Percentiles rank a stretch among this genome's conserved stretches.
These are phyloP conservation scores for Halichoerus grypus DNA, from an alignment of 2,113 vertebrate genomes.

Conservation along the genomic window DNA sequence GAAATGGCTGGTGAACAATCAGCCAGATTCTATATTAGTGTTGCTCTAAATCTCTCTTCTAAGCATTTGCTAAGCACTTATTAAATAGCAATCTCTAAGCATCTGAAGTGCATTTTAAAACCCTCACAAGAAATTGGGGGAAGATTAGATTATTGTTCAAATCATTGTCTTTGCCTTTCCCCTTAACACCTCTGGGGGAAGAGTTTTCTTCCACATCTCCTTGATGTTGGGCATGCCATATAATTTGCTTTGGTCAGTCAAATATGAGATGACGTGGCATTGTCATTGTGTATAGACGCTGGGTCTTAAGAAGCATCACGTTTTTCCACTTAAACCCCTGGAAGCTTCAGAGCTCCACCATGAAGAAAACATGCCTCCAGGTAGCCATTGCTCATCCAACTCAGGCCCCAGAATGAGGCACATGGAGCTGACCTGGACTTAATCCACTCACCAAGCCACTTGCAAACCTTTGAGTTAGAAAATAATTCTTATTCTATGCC, in stretches of 20 bases:
- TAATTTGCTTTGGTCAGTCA: not conserved
- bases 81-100: not conserved
- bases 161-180: not conserved
- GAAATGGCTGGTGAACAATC: not conserved
- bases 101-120: slow-evolving; percentile 10
- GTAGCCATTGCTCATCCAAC: not conserved
- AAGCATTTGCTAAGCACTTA: not conserved
- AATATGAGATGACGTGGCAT: not conserved
- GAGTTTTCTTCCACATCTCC: not conserved
- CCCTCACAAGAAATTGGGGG: not conserved
- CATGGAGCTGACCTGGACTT: not conserved
- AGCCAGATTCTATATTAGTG: not conserved
- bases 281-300: not conserved
- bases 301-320: not conserved
- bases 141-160: slow-evolving; percentile 9
- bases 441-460: not conserved
- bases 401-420: not conserved
- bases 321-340: not conserved
- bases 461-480: not conserved
- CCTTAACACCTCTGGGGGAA: not conserved
- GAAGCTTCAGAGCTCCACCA: not conserved
- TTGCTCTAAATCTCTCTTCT: not conserved
- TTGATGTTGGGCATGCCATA: not conserved
- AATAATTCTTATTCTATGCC: slow-evolving; percentile 26
- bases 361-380: not conserved